phyloP scores from a whole-genome alignment of 2,113 vertebrate genomes.

The Bathybates hornii region DNA sequence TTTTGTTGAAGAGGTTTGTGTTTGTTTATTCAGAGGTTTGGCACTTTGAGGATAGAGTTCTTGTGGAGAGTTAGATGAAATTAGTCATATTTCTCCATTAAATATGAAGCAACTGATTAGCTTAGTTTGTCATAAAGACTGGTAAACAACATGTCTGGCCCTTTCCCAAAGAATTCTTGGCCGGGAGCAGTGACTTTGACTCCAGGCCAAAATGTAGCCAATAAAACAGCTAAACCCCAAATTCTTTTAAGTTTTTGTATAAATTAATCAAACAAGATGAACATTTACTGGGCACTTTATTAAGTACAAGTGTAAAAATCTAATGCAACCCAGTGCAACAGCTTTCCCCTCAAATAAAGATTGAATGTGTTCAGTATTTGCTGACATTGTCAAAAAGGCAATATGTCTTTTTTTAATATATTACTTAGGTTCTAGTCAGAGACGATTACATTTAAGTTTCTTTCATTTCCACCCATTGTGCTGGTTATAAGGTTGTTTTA shows the following conservation, averaged over 20 bases:
- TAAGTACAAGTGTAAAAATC: neutral
- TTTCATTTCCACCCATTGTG: fast-evolving
- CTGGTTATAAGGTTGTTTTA: neutral
- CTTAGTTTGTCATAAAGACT: neutral
- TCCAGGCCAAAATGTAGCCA: neutral
- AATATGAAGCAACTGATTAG: neutral
- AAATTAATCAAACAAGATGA: neutral
- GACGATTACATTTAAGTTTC: neutral
- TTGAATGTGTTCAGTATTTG: no score
- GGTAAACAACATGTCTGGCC: neutral
- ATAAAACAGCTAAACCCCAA: neutral
- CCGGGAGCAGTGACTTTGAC: fast-evolving
- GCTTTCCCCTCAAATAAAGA: neutral
- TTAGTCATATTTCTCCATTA: neutral
- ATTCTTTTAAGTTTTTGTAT: neutral
- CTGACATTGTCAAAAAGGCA: neutral
- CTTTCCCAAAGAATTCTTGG: neutral
- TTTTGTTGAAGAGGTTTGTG: neutral
- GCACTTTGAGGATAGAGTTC: neutral
- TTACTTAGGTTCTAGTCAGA: neutral
- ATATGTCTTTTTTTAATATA: fast-evolving
- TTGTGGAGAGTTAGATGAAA: neutral
- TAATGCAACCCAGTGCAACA: neutral
- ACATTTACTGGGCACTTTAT: neutral
- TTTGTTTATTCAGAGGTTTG: neutral